Base-by-base conservation (phyloP, 2,113 vertebrate genomes). In the Tringa solitaria region DNA sequence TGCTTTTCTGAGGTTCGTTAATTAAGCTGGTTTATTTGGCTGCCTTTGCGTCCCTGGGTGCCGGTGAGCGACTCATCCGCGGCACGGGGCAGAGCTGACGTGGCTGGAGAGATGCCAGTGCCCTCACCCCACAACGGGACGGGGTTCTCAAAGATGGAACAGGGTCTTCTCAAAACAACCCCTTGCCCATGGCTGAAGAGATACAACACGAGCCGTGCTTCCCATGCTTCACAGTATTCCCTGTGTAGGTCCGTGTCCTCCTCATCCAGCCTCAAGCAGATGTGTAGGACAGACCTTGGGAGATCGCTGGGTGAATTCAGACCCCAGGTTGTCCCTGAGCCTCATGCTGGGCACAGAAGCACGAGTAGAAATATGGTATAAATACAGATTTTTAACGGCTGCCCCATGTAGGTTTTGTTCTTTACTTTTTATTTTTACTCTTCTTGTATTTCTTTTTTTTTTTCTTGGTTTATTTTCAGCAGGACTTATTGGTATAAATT, bases 1-100 rank as follows among this genome's bases (percentile, higher is more conserved):
- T 2, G 7, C 1, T n/a, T 76, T 79, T 77, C 27, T 43, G 80
- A 80, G 80, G 8, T 8, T 63, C 35, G 3, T 84, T 84, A 81
- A 60, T 86, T 84, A 81, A 48, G 80, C 19, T 53, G 80, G 72
- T 94, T 90, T 89, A 60, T 92, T 95, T 64, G 80, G 86, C 73
- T 72, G 75, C 75, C 72, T 88, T 53, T 26, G 9, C 21, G 32
- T 90, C 75, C 61, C 61, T 3, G 2, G 43, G 72, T 70, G 54
- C 45, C 72, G 19, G 18, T 21, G 72, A 94, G 67, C 54, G 48
- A 2, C 72, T 80, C 54, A 21, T 30, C 11, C 10, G 8, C 4
- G 1, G 14, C 72, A 30, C 27, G 19, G 57, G 67, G 72, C 89
- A 80, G 89, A 92, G 87, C 54, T 60, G 81, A 27, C 45, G 0